phyloP scores from a whole-genome alignment of 2,113 vertebrate species.

The Rana temporaria region DNA sequence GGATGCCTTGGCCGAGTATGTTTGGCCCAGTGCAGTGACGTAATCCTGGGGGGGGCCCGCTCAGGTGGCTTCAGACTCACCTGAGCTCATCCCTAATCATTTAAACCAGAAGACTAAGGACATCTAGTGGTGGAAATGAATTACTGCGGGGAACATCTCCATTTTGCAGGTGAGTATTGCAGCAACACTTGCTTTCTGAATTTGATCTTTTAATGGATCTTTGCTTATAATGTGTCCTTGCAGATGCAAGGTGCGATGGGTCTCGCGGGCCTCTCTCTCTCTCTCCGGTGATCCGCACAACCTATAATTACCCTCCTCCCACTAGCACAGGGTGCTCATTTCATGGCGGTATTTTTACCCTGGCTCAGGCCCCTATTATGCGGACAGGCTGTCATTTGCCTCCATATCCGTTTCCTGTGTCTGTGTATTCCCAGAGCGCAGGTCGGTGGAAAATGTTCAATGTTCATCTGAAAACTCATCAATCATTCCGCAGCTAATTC shows the following conservation, averaged over 20 bases:
- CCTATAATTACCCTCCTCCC: slow-evolving; percentile 36
- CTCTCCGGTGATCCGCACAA: slow-evolving; percentile 1
- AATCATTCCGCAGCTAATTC: slow-evolving; percentile 1
- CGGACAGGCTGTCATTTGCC: slow-evolving; percentile 36
- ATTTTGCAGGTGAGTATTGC: no score
- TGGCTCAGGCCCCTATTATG: slow-evolving; percentile 37
- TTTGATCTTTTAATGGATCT: neutral
- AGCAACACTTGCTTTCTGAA: no score
- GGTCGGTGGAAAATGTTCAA: neutral
- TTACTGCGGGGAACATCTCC: no score
- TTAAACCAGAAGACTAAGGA: no score
- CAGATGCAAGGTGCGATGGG: neutral
- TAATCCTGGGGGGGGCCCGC: no score
- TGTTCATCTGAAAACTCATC: slow-evolving; percentile 15
- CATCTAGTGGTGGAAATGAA: no score
- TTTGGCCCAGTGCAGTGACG: no score
- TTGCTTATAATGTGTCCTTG: neutral
- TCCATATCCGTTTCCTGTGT: slow-evolving; percentile 46
- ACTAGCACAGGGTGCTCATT: slow-evolving; percentile 9
- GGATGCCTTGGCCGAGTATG: no score
- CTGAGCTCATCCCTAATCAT: no score
- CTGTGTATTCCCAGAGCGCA: slow-evolving; percentile 5
- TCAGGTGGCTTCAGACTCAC: no score
- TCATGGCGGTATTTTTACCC: slow-evolving; percentile 35
- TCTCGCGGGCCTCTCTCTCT: no score